These are phyloP conservation scores for Pammene fasciana DNA, from an alignment of 2,888 invertebrate species.

Conservation along the genomic window DNA sequence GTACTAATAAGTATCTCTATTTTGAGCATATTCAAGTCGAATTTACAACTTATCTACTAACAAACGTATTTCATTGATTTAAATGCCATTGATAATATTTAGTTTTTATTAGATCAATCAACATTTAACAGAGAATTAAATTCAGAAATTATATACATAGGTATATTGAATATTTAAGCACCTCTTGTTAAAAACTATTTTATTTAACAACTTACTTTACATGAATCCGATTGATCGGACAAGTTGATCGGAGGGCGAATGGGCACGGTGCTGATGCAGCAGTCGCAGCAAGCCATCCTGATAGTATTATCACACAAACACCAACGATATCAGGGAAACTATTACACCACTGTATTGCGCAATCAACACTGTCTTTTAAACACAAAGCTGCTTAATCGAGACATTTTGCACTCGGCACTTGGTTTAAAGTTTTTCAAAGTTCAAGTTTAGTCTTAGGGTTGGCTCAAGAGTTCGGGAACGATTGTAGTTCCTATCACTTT, in stretches of 20 bases:
- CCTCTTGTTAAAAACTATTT: not conserved
- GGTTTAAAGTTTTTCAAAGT: slow-evolving; percentile 52
- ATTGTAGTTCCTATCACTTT: slow-evolving; percentile 71
- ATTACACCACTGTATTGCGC: slow-evolving; percentile 65
- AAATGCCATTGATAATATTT: too few relatives aligned
- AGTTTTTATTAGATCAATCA: too few relatives aligned
- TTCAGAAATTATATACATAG: too few relatives aligned
- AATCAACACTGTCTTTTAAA: slow-evolving; percentile 56
- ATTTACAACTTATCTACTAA: too few relatives aligned
- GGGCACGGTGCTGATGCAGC: slow-evolving; percentile 87
- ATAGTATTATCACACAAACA: slow-evolving; percentile 63
- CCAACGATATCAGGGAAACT: slow-evolving; percentile 55
- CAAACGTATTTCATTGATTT: too few relatives aligned
- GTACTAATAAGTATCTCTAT: too few relatives aligned
- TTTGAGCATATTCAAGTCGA: too few relatives aligned
- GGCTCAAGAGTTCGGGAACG: slow-evolving; percentile 53
- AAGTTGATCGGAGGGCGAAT: slow-evolving; percentile 91
- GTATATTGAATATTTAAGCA: too few relatives aligned
- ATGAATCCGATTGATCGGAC: slow-evolving; percentile 87
- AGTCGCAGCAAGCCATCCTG: slow-evolving; percentile 85
- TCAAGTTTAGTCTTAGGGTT: slow-evolving; percentile 49
- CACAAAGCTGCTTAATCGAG: slow-evolving; percentile 19
- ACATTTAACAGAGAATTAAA: too few relatives aligned
- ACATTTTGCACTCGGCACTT: slow-evolving; percentile 45
- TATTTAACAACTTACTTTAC: slow-evolving; percentile 85